phyloP scores from a whole-genome alignment of 2,888 invertebrate genomes.

The Onthophagus sagittarius region DNA sequence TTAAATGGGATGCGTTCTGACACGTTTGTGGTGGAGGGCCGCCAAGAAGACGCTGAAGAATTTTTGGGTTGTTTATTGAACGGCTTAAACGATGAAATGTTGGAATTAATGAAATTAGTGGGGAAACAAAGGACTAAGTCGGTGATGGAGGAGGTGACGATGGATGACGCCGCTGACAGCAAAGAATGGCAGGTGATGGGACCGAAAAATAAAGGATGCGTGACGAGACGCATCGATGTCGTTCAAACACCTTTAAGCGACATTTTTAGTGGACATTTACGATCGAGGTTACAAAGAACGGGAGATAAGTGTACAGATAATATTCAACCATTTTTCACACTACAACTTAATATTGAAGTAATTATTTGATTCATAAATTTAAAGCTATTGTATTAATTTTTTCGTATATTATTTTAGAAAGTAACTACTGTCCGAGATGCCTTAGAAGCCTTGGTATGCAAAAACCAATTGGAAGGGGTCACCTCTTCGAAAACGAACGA shows the following conservation, averaged over 20 bases:
- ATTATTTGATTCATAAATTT: conserved; percentile 27
- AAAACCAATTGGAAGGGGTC: conserved; percentile 83
- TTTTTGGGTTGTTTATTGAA: conserved; percentile 91
- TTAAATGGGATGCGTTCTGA: conserved; percentile 72
- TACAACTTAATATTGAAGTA: conserved; percentile 93
- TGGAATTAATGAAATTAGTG: conserved; percentile 56
- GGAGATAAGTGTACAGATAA: conserved; percentile 80
- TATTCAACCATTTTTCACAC: conserved; percentile 92
- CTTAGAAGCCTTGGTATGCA: conserved; percentile 78
- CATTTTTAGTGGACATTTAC: conserved; percentile 88
- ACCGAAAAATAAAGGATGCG: conserved; percentile 81
- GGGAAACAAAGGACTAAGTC: conserved; percentile 37
- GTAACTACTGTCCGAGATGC: conserved; percentile 82
- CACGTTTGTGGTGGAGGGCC: conserved; percentile 73
- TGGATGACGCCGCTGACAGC: conserved; percentile 43
- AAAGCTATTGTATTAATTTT: conserved; percentile 3
- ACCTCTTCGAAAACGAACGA: conserved; percentile 76
- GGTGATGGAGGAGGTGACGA: conserved; percentile 47
- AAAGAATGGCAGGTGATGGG: conserved; percentile 80
- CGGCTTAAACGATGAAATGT: conserved; percentile 95
- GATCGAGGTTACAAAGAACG: conserved; percentile 74
- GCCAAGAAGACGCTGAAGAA: conserved; percentile 97
- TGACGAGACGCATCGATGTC: conserved; percentile 80
- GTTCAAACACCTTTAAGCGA: conserved; percentile 85
- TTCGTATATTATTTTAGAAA: conserved; percentile 56